A percentile compares a stretch with the other conserved stretches of the same genome.
Evolutionary conservation across 2,888 invertebrate species (phyloP).

Genomic region (Choreutis nemorana): DNA sequence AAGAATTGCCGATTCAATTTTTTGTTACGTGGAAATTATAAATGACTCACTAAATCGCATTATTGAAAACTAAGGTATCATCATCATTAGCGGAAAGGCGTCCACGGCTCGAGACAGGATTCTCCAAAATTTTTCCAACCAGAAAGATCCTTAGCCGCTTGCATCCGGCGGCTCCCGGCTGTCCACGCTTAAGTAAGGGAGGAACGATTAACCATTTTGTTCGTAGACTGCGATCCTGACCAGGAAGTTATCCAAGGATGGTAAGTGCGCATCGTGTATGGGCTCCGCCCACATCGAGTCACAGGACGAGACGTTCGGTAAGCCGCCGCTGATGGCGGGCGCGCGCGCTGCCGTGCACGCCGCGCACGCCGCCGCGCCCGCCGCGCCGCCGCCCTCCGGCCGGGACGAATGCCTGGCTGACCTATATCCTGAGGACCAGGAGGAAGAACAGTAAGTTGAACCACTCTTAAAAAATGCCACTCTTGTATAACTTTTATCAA

Average conservation of each 20-base stretch:
- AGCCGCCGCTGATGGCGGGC: constrained; percentile 24
- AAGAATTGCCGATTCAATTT: too few relatives aligned
- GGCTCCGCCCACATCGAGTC: constrained; percentile 26
- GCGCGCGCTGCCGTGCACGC: constrained; percentile 21
- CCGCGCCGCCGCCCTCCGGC: constrained; percentile 8
- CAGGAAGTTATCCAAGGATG: constrained; percentile 25
- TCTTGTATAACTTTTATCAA: too few relatives aligned
- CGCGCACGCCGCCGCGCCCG: constrained; percentile 12
- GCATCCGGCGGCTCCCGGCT: too few relatives aligned
- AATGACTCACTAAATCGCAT: too few relatives aligned
- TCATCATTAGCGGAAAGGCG: too few relatives aligned
- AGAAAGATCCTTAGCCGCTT: too few relatives aligned
- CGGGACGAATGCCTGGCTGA: constrained; percentile 13
- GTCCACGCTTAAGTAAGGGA: neutral
- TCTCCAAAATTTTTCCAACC: neutral
- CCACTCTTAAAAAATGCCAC: too few relatives aligned
- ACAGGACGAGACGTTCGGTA: constrained; percentile 12
- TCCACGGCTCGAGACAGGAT: too few relatives aligned
- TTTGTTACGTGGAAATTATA: too few relatives aligned
- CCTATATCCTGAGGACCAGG: too few relatives aligned
- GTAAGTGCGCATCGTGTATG: constrained; percentile 30
- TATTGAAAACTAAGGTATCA: too few relatives aligned
- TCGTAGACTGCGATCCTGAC: constrained; percentile 37
- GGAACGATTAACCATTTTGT: neutral
- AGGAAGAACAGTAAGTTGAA: too few relatives aligned